Percentiles rank a stretch among this genome's conserved stretches.
Evolutionary conservation across 2,888 invertebrate genomes (phyloP).

Genomic region (Brachynemurus nebulosus): DNA sequence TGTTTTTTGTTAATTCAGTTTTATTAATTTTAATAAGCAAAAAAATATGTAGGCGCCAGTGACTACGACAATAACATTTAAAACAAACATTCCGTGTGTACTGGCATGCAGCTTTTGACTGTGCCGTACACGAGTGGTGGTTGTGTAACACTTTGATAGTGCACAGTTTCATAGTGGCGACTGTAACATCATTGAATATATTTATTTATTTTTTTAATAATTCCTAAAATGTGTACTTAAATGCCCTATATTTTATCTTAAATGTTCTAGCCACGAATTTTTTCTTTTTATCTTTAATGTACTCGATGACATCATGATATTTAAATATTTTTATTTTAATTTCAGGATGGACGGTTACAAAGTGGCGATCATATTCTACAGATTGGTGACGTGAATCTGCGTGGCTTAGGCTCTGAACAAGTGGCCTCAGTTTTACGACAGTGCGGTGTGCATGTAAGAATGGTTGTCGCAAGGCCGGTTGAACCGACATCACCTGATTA

Average conservation of each 20-base stretch:
- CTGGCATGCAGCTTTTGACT: too few species aligned
- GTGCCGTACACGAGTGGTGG: too few species aligned
- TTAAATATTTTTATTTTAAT: conserved; percentile 9
- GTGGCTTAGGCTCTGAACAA: conserved; percentile 88
- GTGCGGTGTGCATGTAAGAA: conserved; percentile 74
- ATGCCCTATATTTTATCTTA: background rate
- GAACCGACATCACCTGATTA: conserved; percentile 48
- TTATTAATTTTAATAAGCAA: too few species aligned
- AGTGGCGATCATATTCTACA: conserved; percentile 97
- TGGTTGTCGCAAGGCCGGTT: conserved; percentile 76
- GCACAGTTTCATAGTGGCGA: too few species aligned
- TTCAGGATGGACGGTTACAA: conserved; percentile 82
- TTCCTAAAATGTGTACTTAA: background rate
- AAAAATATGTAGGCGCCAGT: too few species aligned
- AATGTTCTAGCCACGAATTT: too few species aligned
- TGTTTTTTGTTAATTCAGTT: too few species aligned
- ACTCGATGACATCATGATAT: background rate
- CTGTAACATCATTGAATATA: too few species aligned
- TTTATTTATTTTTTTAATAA: background rate
- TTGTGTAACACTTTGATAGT: too few species aligned
- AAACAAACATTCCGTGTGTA: too few species aligned
- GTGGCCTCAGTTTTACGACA: conserved; percentile 80
- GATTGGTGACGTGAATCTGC: conserved; percentile 79
- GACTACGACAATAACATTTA: too few species aligned
- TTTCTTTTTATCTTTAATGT: background rate